phyloP scores from a whole-genome alignment of 2,113 vertebrate genomes.

The Clarias batrachus region DNA sequence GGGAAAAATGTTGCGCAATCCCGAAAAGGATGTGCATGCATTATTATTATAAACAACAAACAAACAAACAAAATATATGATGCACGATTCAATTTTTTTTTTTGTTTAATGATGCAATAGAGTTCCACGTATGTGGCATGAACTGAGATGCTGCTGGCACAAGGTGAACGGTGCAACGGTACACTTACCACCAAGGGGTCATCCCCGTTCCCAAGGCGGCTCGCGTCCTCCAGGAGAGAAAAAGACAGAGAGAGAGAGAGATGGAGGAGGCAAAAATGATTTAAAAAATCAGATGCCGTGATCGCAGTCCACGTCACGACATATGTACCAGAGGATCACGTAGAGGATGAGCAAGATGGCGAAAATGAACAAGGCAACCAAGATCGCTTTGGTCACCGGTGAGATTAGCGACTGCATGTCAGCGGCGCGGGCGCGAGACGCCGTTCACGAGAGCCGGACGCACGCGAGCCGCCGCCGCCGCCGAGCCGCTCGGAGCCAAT shows the following conservation, averaged over 20 bases:
- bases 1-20: neutral
- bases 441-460: neutral
- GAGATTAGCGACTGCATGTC: slow-evolving; percentile 86
- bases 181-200: neutral
- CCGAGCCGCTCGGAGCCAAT: slow-evolving; percentile 30
- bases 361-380: slow-evolving; percentile 86
- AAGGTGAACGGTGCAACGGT: neutral
- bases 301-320: slow-evolving; percentile 86
- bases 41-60: neutral
- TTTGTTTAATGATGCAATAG: neutral
- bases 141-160: neutral
- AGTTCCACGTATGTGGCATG: neutral
- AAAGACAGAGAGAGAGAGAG: too few species aligned
- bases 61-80: neutral
- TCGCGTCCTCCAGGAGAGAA: neutral
- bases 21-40: neutral
- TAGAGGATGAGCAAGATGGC: slow-evolving; percentile 87
- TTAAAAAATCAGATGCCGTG: slow-evolving; percentile 79
- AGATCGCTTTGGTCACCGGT: slow-evolving; percentile 83
- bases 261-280: neutral
- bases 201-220: slow-evolving; percentile 19
- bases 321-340: slow-evolving; percentile 90
- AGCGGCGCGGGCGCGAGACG: slow-evolving; percentile 56
- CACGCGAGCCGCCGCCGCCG: slow-evolving; percentile 7
- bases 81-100: neutral